phyloP scores from a whole-genome alignment of 2,113 vertebrate species.

The Baryphthengus martii region DNA sequence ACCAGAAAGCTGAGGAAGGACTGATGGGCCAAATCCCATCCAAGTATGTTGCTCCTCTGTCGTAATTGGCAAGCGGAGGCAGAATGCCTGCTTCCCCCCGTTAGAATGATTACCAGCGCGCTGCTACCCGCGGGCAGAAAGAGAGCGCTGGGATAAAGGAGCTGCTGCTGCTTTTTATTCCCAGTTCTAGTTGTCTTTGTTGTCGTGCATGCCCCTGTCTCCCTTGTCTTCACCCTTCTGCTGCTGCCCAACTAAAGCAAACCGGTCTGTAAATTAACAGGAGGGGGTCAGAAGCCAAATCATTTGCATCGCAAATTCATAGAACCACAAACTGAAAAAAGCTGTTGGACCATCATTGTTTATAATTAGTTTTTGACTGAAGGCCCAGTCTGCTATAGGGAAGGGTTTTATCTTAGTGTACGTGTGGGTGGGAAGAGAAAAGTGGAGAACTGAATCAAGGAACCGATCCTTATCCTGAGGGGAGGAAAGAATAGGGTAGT shows the following conservation, averaged over 20 bases:
- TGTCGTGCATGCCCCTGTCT: not conserved
- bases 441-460: not conserved
- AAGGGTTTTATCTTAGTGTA: conserved; percentile 36
- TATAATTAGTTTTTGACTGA: conserved; percentile 46
- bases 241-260: not conserved
- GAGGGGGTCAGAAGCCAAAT: not conserved
- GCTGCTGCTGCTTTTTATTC: not conserved
- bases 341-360: conserved; percentile 33
- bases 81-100: not conserved
- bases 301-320: conserved; percentile 18
- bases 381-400: conserved; percentile 31
- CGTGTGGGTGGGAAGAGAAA: conserved; percentile 5
- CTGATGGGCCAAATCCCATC: not conserved
- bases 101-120: not conserved
- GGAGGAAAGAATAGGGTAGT: not conserved
- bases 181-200: not conserved
- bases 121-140: not conserved
- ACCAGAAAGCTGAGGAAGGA: not conserved
- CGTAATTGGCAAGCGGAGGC: not conserved
- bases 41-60: not conserved
- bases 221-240: not conserved
- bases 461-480: conserved; percentile 6
- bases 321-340: conserved; percentile 44
- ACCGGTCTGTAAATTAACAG: not conserved
- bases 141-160: not conserved